Evolutionary conservation across 2,888 invertebrate species (phyloP).

Genomic region (Cenopis cana): DNA sequence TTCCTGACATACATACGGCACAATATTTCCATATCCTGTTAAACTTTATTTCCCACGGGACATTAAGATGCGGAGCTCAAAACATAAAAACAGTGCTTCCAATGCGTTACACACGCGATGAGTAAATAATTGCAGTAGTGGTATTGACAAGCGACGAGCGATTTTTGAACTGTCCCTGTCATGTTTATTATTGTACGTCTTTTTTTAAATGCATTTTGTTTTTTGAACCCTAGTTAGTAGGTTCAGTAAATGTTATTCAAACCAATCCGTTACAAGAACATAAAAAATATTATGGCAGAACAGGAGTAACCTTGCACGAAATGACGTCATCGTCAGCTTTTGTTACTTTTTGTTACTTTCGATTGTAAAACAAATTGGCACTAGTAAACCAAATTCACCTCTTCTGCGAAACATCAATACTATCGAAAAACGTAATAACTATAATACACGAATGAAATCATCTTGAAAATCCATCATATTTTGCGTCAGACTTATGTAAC

Average conservation of each 20-base stretch:
- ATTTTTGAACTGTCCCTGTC: slow-evolving; percentile 12
- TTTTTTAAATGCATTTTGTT: too few relatives aligned
- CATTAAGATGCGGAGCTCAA: slow-evolving; percentile 19
- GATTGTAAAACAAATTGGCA: too few relatives aligned
- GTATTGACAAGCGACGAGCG: slow-evolving; percentile 51
- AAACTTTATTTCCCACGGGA: slow-evolving; percentile 15
- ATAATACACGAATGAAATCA: too few relatives aligned
- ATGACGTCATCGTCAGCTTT: too few relatives aligned
- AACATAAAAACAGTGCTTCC: slow-evolving; percentile 37
- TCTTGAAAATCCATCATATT: not conserved
- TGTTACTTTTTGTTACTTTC: too few relatives aligned
- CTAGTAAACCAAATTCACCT: too few relatives aligned
- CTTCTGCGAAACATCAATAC: not conserved
- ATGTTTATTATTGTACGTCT: not conserved
- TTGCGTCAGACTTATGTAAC: too few relatives aligned
- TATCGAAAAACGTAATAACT: not conserved
- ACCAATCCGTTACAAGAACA: too few relatives aligned
- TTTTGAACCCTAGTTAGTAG: too few relatives aligned
- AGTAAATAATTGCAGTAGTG: slow-evolving; percentile 39
- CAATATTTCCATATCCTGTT: slow-evolving; percentile 21
- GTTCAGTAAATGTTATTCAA: too few relatives aligned
- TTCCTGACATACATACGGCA: slow-evolving; percentile 28
- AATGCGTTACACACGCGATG: slow-evolving; percentile 40
- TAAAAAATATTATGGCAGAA: too few relatives aligned
- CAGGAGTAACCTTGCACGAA: too few relatives aligned